Conservation (phyloP, 2,797 vertebrate species). For the Eulemur coronatus region DNA sequence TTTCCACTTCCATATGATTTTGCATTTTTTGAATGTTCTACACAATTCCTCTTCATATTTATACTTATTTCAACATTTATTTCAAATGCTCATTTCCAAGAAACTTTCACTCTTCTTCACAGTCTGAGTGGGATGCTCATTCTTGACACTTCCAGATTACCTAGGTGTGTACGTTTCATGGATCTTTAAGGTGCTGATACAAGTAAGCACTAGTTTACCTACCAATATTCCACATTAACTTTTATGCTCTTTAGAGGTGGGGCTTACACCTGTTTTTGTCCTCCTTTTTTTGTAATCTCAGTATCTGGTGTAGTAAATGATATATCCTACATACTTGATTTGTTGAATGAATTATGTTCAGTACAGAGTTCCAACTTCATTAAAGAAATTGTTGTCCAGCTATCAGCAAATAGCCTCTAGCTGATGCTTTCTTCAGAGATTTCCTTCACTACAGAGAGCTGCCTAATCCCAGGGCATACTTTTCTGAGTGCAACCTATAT, state of each 20-base stretch:
- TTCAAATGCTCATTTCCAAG: background rate
- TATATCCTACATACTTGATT: background rate
- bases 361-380: background rate
- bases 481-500: background rate
- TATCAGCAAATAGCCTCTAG: background rate
- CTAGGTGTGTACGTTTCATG: background rate
- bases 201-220: background rate
- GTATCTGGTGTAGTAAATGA: background rate
- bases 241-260: background rate
- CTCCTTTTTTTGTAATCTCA: background rate
- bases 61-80: background rate
- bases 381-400: background rate
- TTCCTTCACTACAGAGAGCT: background rate
- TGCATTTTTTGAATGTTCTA: background rate
- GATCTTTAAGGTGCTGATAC: background rate
- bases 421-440: background rate
- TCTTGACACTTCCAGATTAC: background rate
- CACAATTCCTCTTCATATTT: background rate
- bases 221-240: background rate
- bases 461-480: fast-evolving
- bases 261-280: background rate
- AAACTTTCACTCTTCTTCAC: background rate
- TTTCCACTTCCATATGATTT: background rate
- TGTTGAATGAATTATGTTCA: background rate
- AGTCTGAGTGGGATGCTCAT: background rate